A percentile compares a stretch with the other conserved stretches of the same genome.
Evolutionary conservation across 2,888 invertebrate genomes (phyloP).

Genomic region (Caenorhabditis panamensis): DNA sequence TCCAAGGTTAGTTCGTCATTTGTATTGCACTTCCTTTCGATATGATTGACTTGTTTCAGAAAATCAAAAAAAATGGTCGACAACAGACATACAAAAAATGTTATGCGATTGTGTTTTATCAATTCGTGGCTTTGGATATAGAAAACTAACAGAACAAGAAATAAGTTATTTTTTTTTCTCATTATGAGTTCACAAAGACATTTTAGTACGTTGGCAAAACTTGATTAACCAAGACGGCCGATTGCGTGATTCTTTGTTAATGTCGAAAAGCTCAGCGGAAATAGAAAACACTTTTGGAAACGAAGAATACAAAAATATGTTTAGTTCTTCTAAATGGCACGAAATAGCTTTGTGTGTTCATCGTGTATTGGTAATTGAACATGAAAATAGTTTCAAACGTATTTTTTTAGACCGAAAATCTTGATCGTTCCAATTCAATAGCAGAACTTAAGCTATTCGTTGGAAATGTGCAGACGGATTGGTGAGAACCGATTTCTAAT

Average conservation of each 20-base stretch:
- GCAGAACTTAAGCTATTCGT: conserved; percentile 73
- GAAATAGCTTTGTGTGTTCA: conserved; percentile 76
- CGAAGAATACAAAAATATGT: conserved; percentile 74
- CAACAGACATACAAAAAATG: conserved; percentile 22
- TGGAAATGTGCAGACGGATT: conserved; percentile 73
- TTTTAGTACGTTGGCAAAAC: conserved; percentile 70
- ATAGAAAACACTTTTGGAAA: conserved; percentile 65
- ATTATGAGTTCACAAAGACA: neutral
- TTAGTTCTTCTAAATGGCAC: conserved; percentile 77
- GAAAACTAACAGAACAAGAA: conserved; percentile 79
- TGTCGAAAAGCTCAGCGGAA: conserved; percentile 62
- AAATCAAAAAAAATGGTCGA: neutral
- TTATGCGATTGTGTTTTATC: conserved; percentile 66
- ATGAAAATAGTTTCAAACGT: neutral
- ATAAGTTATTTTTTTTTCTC: conserved; percentile 65
- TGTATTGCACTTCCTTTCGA: too few relatives aligned
- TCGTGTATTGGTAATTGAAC: conserved; percentile 34
- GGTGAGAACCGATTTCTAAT: too few relatives aligned
- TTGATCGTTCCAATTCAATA: conserved; percentile 60
- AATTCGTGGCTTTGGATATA: conserved; percentile 76
- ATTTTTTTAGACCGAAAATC: conserved; percentile 42
- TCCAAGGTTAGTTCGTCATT: conserved; percentile 9
- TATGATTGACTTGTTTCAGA: too few relatives aligned
- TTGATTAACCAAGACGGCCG: conserved; percentile 60
- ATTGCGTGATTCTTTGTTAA: conserved; percentile 53